phyloP scores from a whole-genome alignment of 2,113 vertebrate species.

The Puffinus mauretanicus region DNA sequence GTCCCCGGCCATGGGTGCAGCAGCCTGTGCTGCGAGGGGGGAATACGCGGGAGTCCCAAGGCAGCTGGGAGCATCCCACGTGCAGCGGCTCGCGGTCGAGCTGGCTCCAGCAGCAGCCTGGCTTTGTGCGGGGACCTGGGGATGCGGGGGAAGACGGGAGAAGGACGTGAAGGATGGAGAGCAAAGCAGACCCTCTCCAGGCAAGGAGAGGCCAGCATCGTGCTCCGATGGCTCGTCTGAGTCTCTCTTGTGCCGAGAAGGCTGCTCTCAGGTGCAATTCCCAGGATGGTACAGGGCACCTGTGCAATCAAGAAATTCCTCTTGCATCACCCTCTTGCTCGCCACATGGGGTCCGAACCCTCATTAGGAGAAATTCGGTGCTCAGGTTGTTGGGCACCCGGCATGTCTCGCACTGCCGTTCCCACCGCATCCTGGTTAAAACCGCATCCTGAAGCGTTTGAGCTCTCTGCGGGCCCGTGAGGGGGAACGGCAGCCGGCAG shows the following conservation, averaged over 20 bases:
- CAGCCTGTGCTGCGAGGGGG: accelerated
- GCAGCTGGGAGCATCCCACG: not conserved
- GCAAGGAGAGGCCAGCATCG: not conserved
- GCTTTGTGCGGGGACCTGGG: not conserved
- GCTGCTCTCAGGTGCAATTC: not conserved
- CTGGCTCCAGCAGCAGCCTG: not conserved
- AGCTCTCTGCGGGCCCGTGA: not conserved
- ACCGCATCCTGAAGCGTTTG: not conserved
- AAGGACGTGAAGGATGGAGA: not conserved
- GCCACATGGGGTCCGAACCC: accelerated
- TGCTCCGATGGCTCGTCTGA: not conserved
- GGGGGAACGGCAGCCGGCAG: not conserved
- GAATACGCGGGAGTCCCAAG: not conserved
- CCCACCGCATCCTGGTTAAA: not conserved
- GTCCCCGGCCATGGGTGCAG: not conserved
- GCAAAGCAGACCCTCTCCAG: not conserved
- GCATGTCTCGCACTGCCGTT: accelerated
- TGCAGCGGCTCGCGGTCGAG: accelerated
- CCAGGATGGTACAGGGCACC: not conserved
- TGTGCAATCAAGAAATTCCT: not conserved
- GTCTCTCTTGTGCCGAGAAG: not conserved
- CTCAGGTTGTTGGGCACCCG: not conserved
- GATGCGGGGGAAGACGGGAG: not conserved
- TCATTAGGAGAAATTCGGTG: accelerated
- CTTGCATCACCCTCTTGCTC: not conserved